Percentiles rank a stretch among this genome's conserved stretches.
These are phyloP conservation scores for Parthenolecanium corni DNA, from an alignment of 2,888 invertebrate species.

Conservation along the genomic window DNA sequence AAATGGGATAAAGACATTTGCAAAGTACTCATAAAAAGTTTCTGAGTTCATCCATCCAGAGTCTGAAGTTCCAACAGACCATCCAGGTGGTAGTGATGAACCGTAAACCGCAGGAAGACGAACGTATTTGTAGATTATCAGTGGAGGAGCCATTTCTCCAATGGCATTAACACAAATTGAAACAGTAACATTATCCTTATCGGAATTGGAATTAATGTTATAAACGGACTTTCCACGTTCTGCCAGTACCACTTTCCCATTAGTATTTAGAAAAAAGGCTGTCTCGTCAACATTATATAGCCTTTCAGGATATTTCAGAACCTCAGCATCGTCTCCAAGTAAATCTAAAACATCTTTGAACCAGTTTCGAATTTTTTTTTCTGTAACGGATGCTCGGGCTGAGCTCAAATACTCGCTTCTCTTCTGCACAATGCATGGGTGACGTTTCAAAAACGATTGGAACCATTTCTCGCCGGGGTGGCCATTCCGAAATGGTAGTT, in stretches of 20 bases:
- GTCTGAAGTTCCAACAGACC: not conserved
- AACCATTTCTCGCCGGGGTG: not conserved
- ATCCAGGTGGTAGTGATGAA: not conserved
- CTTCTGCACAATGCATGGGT: not conserved
- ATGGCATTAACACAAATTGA: not conserved
- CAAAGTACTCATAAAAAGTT: not conserved
- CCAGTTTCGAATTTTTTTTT: not conserved
- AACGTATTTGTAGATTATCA: not conserved
- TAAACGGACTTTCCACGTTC: not conserved
- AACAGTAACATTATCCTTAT: not conserved
- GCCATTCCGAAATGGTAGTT: not conserved
- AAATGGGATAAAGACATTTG: not conserved
- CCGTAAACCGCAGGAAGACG: not conserved
- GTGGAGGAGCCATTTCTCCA: not conserved
- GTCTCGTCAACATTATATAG: not conserved
- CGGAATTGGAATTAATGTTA: not conserved
- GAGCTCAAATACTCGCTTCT: not conserved
- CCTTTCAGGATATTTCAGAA: not conserved
- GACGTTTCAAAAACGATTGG: not conserved
- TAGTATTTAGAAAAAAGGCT: not conserved
- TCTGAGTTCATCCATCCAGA: not conserved
- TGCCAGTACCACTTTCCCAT: not conserved
- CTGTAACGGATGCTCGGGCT: not conserved
- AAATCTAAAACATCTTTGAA: not conserved
- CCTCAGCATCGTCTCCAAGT: not conserved